phyloP scores from a whole-genome alignment of 1,140 invertebrate species.

The Drosophila oshimai region DNA sequence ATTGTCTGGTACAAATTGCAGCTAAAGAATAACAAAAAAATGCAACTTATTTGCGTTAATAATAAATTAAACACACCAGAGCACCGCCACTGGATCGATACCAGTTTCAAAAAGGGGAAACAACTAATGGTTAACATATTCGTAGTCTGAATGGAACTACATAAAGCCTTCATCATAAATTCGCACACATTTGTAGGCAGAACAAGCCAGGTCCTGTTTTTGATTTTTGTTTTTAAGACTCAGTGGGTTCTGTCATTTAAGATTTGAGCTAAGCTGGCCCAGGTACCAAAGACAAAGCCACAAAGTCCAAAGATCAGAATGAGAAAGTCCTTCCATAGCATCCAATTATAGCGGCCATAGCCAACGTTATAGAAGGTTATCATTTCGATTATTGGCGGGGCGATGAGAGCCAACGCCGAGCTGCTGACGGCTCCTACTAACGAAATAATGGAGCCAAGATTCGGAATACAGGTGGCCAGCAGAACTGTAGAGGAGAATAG shows the following conservation, averaged over 20 bases:
- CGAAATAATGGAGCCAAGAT: constrained; percentile 94
- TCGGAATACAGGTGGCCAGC: constrained; percentile 92
- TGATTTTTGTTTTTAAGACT: not conserved
- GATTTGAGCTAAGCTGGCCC: constrained; percentile 89
- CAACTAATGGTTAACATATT: constrained; percentile 25
- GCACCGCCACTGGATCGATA: constrained; percentile 8
- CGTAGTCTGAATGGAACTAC: constrained; percentile 30
- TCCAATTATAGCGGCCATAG: constrained; percentile 85
- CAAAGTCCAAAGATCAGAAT: constrained; percentile 89
- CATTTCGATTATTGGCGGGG: constrained; percentile 95
- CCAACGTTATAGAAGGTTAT: constrained; percentile 89
- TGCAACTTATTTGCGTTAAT: constrained; percentile 24
- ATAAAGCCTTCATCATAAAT: constrained; percentile 73
- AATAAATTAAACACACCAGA: constrained; percentile 30
- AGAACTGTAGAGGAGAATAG: constrained; percentile 85
- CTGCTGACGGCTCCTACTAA: constrained; percentile 95
- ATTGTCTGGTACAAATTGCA: constrained; percentile 65
- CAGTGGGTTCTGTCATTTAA: constrained; percentile 64
- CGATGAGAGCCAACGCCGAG: constrained; percentile 93
- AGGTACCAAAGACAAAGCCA: constrained; percentile 91
- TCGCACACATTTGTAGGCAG: constrained; percentile 49
- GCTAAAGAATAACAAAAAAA: constrained; percentile 14
- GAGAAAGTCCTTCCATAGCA: constrained; percentile 87
- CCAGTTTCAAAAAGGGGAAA: constrained; percentile 7
- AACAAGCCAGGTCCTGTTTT: constrained; percentile 11